Base-by-base conservation (phyloP, 2,113 vertebrate genomes). In the Alligator mississippiensis region DNA sequence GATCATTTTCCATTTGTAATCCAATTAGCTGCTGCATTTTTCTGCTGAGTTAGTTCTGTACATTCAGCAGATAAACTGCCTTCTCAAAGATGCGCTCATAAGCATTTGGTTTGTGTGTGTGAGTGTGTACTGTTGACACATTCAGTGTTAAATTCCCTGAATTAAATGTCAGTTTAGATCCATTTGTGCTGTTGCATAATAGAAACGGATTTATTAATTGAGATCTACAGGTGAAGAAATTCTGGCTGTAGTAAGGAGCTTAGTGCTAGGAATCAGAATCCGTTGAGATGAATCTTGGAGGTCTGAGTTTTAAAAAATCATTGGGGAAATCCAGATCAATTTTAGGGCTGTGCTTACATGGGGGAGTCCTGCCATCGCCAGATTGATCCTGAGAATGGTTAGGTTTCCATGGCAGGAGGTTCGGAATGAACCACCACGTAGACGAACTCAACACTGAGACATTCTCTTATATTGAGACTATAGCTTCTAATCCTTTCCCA, bases 11-110 rank as follows among this genome's bases (percentile, higher is more conserved):
- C 3, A 30, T 89, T 54, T 92, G 88, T 86, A 95, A 90, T 93
- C 83, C 85, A 92, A 86, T 86, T 92, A 82, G n/a, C 70, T 74
- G 38, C 92, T 88, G 24, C 47, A 24, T 93, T 92, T 90, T 90
- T 82, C 74, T 72, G 77, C 76, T 74, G 90, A 84, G 58, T 85
- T 89, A 93, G 93, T 94, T 70, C 87, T 38, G 47, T 80, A 54
- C 14, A 93, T 91, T 86, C 91, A 92, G 83, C 77, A 88, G 81
- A 74, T 61, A 87, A 84, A 34, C 11, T 19, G 22, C n/a, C 78
- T 64, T 84, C 47, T 88, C 82, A 96, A 80, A 76, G 1, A 88
- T 92, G 80, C 91, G 77, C 80, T 96, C 25, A 58, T 91, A 84
- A 80, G 24, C 13, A 7, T 74, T 68, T 47, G 34, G 34, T 19